Base-by-base conservation (phyloP, 2,888 invertebrate genomes). In the Heliconius charithonia region DNA sequence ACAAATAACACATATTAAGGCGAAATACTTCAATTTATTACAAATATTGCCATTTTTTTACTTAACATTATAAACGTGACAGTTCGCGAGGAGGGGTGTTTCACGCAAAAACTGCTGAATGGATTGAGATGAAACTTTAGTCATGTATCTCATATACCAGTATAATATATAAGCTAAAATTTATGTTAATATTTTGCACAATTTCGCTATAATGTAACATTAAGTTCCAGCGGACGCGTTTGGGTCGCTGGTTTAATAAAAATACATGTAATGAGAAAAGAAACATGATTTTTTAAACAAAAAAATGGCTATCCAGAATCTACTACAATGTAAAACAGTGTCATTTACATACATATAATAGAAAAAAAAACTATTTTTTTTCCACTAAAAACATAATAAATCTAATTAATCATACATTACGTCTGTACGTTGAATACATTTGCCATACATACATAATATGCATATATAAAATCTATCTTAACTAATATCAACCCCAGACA, bases 1-100 rank as follows among this genome's bases (percentile, higher is more conserved):
- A 86, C 85, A 85, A 85, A 83, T 82, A 76, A 81, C 78, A 83
- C 83, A 77, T 82, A 85, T 84, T 84, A 84, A 85, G 84, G 84
- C 87, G 87, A 82, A 62, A 79, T 76, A 75, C 83, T 83, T 83
- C 81, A 63, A 62, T 32, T n/a, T 70, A 51, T 62, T 67, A 25
- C 69, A 51, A 51, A 62, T 67, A 72, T 59, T 69, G 41, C 69
- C 69, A 69, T 41, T 69, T 69, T 41, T 67, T 41, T 25, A 16
- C 27, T 16, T 7, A 63, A 63, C 10, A n/a, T n/a, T 59, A 59
- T 59, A n/a, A 59, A 59, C n/a, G 10, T 59, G 12, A 12, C n/a
- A 59, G 59, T n/a, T n/a, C n/a, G 12, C 12, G 10, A n/a, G 59
- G 59, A 59, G n/a, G 59, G n/a, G n/a, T 59, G n/a, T 59, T 59